Evolutionary conservation across 2,113 vertebrate species (phyloP).

Genomic region (Uria aalge): DNA sequence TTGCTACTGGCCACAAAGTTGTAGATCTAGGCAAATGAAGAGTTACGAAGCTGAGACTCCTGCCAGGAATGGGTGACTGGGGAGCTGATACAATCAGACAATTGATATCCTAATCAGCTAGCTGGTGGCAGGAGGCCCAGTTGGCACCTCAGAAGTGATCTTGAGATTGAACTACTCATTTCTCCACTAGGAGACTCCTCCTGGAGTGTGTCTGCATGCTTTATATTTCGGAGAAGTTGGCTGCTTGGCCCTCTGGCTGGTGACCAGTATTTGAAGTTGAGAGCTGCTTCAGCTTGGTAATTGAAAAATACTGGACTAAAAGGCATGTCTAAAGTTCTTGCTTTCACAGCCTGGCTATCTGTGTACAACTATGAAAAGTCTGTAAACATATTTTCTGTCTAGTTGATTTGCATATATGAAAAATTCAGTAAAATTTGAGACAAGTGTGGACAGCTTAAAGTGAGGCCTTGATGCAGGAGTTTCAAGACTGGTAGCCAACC

Average conservation of each 20-base stretch:
- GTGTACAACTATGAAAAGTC: background rate
- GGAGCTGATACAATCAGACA: background rate
- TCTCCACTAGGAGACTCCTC: background rate
- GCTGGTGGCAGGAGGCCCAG: background rate
- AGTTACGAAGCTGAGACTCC: background rate
- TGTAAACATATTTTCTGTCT: background rate
- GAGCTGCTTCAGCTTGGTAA: background rate
- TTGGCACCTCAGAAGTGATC: background rate
- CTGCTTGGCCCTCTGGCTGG: background rate
- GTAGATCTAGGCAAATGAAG: background rate
- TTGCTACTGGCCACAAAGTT: background rate
- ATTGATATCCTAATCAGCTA: background rate
- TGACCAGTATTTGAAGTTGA: background rate
- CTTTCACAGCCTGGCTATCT: background rate
- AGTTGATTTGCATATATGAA: background rate
- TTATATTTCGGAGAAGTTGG: background rate
- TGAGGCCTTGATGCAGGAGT: background rate
- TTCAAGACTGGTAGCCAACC: background rate
- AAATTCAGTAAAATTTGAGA: background rate
- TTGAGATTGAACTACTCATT: background rate
- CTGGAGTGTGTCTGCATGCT: rapidly evolving
- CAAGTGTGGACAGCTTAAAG: background rate
- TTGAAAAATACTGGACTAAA: background rate
- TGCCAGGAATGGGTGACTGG: background rate
- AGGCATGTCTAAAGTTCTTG: background rate